A percentile compares a stretch with the other conserved stretches of the same genome.
These are phyloP conservation scores for Neolamprologus caudopunctatus DNA, from an alignment of 2,113 vertebrate genomes.

Conservation along the genomic window DNA sequence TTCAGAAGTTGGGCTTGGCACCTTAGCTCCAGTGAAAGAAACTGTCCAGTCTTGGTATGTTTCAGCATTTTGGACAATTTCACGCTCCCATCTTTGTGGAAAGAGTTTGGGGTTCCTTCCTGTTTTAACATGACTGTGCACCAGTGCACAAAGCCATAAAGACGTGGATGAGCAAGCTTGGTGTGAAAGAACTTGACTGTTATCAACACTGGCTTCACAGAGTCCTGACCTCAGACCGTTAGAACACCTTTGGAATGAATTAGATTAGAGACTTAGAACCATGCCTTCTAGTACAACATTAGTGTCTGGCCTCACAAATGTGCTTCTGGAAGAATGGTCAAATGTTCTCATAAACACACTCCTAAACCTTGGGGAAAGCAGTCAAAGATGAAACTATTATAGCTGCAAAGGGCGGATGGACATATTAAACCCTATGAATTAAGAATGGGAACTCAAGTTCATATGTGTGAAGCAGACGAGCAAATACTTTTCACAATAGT, in stretches of 20 bases:
- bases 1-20: not conserved
- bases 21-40: not conserved
- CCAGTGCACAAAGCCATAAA: not conserved
- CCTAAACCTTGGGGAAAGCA: not conserved
- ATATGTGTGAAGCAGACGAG: not conserved
- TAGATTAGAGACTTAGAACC: not conserved
- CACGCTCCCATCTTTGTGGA: not conserved
- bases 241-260: not conserved
- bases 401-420: rapidly evolving
- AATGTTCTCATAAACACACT: not conserved
- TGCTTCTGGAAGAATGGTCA: not conserved
- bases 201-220: not conserved
- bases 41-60: not conserved
- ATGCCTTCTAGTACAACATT: not conserved
- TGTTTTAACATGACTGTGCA: not conserved
- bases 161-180: not conserved
- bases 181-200: not conserved
- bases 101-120: not conserved
- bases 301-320: not conserved
- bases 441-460: not conserved
- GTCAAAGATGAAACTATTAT: not conserved
- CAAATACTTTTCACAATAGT: not conserved
- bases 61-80: not conserved
- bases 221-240: not conserved
- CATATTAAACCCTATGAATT: not conserved